Evolutionary conservation across 2,888 invertebrate species (phyloP).

Genomic region (Beris chalybata): DNA sequence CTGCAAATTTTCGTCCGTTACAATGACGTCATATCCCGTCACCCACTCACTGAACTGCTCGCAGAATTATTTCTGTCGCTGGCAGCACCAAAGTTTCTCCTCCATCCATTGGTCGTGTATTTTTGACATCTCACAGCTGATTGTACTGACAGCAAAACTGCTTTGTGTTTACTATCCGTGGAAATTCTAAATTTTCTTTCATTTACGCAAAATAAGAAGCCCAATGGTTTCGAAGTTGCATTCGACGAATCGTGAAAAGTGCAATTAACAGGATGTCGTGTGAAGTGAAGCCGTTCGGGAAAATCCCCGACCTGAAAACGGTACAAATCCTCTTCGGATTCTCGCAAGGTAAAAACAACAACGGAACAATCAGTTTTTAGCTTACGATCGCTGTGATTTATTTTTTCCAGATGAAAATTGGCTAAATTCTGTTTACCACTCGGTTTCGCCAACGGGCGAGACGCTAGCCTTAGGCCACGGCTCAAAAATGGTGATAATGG

Average conservation of each 20-base stretch:
- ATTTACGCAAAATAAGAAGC: neutral
- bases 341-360: slow-evolving; percentile 52
- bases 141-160: neutral
- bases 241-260: neutral
- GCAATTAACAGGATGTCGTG: slow-evolving; percentile 56
- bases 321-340: slow-evolving; percentile 63
- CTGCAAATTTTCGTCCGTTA: too few relatives aligned
- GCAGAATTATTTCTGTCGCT: neutral
- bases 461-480: slow-evolving; percentile 68
- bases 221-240: slow-evolving; percentile 6
- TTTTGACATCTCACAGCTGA: slow-evolving; percentile 18
- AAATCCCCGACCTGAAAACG: slow-evolving; percentile 63
- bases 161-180: slow-evolving; percentile 22
- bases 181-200: neutral
- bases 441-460: slow-evolving; percentile 74
- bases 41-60: too few relatives aligned
- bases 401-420: slow-evolving; percentile 60
- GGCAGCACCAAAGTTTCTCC: slow-evolving; percentile 5
- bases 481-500: slow-evolving; percentile 66
- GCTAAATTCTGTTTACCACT: slow-evolving; percentile 68
- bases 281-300: slow-evolving; percentile 66
- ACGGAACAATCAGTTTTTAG: too few relatives aligned
- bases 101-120: neutral
- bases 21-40: too few relatives aligned
- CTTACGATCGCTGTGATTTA: neutral